A percentile compares a stretch with the other conserved stretches of the same genome.
phyloP scores from a whole-genome alignment of 2,888 invertebrate genomes.

The Caenorhabditis virilis region DNA sequence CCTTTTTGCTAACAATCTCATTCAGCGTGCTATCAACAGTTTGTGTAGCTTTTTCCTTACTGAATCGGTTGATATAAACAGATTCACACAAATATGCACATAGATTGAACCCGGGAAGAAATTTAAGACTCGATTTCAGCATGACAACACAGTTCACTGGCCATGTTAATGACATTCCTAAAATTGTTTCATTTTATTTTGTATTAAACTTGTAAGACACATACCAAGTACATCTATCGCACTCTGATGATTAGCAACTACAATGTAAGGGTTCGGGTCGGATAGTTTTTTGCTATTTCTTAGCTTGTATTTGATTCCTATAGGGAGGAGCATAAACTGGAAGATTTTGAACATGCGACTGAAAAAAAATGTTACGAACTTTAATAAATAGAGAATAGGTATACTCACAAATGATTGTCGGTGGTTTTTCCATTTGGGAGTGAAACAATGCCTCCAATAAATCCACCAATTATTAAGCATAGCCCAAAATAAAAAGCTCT shows the following conservation, averaged over 20 bases:
- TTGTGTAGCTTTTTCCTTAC: conserved; percentile 51
- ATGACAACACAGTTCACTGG: conserved; percentile 64
- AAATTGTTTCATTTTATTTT: conserved; percentile 2
- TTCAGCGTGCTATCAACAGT: conserved; percentile 51
- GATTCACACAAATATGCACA: conserved; percentile 56
- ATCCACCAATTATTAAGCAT: conserved; percentile 43
- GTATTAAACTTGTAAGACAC: background rate
- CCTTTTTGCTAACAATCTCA: conserved; percentile 48
- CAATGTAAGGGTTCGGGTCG: conserved; percentile 51
- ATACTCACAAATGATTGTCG: conserved; percentile 48
- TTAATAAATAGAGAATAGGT: too few species aligned
- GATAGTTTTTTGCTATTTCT: conserved; percentile 40
- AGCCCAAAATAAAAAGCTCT: conserved; percentile 36
- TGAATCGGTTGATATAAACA: conserved; percentile 56
- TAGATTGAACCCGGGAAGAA: conserved; percentile 65
- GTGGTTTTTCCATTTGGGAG: conserved; percentile 44
- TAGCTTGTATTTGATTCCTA: conserved; percentile 37
- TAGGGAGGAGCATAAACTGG: conserved; percentile 31
- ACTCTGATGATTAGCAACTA: conserved; percentile 67
- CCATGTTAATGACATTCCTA: conserved; percentile 59
- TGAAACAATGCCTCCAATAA: conserved; percentile 34
- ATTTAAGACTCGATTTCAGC: conserved; percentile 64
- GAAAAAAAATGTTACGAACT: too few species aligned
- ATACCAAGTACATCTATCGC: conserved; percentile 62
- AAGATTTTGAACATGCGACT: conserved; percentile 52